Conservation (phyloP, 2,888 invertebrate genomes). For the Drosophila helvetica region DNA sequence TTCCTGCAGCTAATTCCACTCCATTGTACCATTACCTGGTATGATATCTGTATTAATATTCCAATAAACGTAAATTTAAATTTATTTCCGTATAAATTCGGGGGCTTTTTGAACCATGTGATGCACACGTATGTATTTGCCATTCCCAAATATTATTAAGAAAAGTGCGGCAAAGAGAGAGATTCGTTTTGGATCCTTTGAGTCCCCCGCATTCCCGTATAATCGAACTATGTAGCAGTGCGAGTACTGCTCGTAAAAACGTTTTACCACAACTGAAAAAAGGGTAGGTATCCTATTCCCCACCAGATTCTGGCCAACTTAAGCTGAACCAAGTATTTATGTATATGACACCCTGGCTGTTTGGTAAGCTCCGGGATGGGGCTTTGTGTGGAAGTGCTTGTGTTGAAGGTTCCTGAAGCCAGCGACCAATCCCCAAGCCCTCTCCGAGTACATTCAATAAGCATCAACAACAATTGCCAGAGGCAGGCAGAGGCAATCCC, state of each 20-base stretch:
- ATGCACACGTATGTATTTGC: no score
- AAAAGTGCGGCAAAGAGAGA: no score
- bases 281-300: background rate
- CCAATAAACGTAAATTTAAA: no score
- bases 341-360: background rate
- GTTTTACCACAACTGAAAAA: background rate
- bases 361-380: background rate
- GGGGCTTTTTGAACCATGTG: no score
- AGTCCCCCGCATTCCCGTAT: background rate
- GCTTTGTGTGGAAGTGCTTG: no score
- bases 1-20: no score
- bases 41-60: no score
- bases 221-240: background rate
- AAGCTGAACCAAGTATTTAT: background rate
- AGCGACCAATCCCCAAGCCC: conserved; percentile 3
- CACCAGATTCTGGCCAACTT: no score
- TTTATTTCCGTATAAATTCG: no score
- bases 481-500: conserved; percentile 13
- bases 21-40: no score
- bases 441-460: conserved; percentile 45
- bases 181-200: no score
- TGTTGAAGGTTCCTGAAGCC: conserved; percentile 7
- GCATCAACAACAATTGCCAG: conserved; percentile 53
- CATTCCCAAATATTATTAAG: no score
- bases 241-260: background rate